A percentile compares a stretch with the other conserved stretches of the same genome.
Conservation (phyloP, 2,113 vertebrate genomes). For the Pica pica region DNA sequence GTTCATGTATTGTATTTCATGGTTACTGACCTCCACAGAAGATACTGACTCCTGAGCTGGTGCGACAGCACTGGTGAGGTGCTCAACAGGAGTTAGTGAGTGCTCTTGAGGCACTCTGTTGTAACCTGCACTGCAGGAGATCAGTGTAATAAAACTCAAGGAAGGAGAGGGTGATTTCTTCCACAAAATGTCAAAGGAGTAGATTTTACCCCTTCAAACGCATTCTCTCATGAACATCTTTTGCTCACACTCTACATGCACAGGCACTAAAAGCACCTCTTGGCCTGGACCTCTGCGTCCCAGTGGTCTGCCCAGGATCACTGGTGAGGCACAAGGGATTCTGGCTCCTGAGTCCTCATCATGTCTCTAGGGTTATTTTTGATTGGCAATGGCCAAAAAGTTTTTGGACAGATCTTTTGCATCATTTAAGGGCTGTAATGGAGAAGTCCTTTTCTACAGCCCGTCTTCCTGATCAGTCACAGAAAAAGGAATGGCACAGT, state of each 20-base stretch:
- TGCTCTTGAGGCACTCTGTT: neutral
- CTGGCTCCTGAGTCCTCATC: neutral
- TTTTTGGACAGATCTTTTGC: neutral
- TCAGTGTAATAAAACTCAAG: neutral
- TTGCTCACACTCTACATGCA: neutral
- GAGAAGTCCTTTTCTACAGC: neutral
- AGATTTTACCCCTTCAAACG: neutral
- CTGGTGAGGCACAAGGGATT: neutral
- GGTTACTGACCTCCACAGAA: neutral
- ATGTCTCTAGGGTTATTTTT: neutral
- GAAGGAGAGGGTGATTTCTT: neutral
- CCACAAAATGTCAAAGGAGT: neutral
- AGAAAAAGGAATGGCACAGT: neutral
- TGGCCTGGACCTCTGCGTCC: neutral
- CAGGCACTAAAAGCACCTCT: neutral
- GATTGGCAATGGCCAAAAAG: neutral
- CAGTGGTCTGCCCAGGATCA: neutral
- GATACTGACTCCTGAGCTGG: neutral
- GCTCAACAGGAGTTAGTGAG: neutral
- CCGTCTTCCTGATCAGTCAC: neutral
- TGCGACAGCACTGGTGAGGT: neutral
- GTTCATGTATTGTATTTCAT: neutral
- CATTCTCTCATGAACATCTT: neutral
- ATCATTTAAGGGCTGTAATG: neutral
- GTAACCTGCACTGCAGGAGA: neutral